Evolutionary conservation across 2,797 vertebrate species (phyloP).

Genomic region (Enteromius argenteus): DNA sequence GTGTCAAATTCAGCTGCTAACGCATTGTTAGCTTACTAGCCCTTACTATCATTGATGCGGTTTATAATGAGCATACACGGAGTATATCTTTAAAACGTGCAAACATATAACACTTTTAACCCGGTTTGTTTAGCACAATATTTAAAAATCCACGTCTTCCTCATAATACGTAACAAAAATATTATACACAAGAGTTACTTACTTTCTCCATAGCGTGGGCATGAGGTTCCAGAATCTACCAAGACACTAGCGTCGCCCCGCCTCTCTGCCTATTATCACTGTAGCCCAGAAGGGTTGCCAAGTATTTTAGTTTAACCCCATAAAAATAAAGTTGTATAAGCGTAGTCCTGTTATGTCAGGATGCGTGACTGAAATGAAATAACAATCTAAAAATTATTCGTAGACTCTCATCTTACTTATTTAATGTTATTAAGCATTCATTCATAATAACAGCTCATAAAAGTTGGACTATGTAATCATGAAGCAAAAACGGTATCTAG

Average conservation of each 20-base stretch:
- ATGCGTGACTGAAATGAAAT: background rate
- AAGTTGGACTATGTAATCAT: background rate
- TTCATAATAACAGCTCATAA: no score
- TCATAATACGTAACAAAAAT: background rate
- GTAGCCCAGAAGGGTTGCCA: slow-evolving; percentile 67
- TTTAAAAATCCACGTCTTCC: background rate
- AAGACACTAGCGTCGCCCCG: slow-evolving; percentile 68
- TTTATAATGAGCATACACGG: background rate
- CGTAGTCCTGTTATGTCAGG: background rate
- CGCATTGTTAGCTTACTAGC: slow-evolving; percentile 9
- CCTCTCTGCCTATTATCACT: slow-evolving; percentile 66
- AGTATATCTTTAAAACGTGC: background rate
- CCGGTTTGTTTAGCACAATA: background rate
- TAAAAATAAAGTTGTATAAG: background rate
- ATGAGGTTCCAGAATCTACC: slow-evolving; percentile 87
- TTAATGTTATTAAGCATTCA: no score
- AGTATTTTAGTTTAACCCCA: background rate
- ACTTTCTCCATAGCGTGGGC: slow-evolving; percentile 83
- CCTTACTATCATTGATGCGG: background rate
- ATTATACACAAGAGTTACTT: slow-evolving; percentile 64
- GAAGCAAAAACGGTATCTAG: background rate
- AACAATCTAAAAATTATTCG: background rate
- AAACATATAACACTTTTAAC: background rate
- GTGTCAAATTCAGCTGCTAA: slow-evolving; percentile 21
- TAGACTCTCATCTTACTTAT: background rate